phyloP scores from a whole-genome alignment of 1,140 invertebrate species.

The Reticulitermes speratus region DNA sequence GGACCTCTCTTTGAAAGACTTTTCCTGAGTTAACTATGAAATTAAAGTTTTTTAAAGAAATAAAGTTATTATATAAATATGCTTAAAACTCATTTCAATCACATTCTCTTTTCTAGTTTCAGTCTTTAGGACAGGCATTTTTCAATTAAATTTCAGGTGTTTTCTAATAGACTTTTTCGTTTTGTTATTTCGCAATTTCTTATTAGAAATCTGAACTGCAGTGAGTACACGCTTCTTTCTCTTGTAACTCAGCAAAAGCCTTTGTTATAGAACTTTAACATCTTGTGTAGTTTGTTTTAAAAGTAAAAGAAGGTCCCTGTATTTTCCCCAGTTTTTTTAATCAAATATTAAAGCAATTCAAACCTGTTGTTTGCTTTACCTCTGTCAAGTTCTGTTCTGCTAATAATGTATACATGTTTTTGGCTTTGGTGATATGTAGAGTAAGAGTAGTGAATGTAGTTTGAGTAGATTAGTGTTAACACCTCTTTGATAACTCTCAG shows the following conservation, averaged over 20 bases:
- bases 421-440: constrained; percentile 24
- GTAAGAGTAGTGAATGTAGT: background rate
- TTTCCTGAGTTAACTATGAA: constrained; percentile 42
- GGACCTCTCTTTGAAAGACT: constrained; percentile 41
- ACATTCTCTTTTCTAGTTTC: background rate
- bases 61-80: background rate
- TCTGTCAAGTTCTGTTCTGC: constrained; percentile 16
- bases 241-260: constrained; percentile 29
- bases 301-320: constrained; percentile 26
- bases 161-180: background rate
- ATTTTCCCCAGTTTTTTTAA: constrained; percentile 18
- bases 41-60: constrained; percentile 42
- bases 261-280: constrained; percentile 21
- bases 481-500: background rate
- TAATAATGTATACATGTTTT: constrained; percentile 21
- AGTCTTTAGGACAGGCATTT: background rate
- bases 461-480: constrained; percentile 8
- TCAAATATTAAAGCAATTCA: background rate
- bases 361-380: background rate
- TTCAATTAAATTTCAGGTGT: background rate
- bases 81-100: background rate
- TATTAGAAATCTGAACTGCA: constrained; percentile 12
- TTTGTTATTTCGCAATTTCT: background rate
- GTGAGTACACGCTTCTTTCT: constrained; percentile 26
- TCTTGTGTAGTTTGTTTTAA: constrained; percentile 27